Conservation (phyloP, 2,113 vertebrate genomes). For the Amphiprion percula region DNA sequence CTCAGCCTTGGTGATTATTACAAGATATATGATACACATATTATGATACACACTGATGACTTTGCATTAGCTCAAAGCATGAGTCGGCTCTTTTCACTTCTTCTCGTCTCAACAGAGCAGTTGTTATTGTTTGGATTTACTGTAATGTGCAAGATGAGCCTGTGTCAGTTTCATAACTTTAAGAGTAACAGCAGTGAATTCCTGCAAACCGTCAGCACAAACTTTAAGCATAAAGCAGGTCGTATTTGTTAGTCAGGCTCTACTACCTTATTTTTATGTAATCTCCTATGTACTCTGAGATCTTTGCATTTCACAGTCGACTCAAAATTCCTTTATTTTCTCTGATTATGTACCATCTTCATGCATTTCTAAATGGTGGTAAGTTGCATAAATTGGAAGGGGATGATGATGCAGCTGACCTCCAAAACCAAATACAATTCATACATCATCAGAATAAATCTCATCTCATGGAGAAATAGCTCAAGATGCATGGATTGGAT, state of each 20-base stretch:
- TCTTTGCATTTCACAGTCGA: not conserved
- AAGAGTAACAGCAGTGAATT: slow-evolving; percentile 1
- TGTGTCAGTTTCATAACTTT: not conserved
- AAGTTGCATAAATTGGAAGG: not conserved
- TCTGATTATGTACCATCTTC: not conserved
- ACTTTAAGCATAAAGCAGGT: slow-evolving; percentile 23
- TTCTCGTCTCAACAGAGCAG: not conserved
- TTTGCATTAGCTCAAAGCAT: not conserved
- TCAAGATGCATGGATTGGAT: slow-evolving; percentile 35
- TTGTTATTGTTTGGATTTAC: not conserved
- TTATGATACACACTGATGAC: not conserved
- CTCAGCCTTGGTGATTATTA: not conserved
- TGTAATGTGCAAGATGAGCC: not conserved
- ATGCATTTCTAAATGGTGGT: not conserved
- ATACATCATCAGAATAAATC: slow-evolving; percentile 23
- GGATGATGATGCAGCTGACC: not conserved
- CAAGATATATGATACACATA: too few species aligned
- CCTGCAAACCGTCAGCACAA: not conserved
- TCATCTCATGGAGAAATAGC: slow-evolving; percentile 17
- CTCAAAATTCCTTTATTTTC: not conserved
- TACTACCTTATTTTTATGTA: not conserved
- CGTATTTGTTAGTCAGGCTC: not conserved
- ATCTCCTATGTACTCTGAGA: not conserved
- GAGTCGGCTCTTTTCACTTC: not conserved
- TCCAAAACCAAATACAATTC: slow-evolving; percentile 7